phyloP scores from a whole-genome alignment of 2,113 vertebrate species.

The Platanista minor region DNA sequence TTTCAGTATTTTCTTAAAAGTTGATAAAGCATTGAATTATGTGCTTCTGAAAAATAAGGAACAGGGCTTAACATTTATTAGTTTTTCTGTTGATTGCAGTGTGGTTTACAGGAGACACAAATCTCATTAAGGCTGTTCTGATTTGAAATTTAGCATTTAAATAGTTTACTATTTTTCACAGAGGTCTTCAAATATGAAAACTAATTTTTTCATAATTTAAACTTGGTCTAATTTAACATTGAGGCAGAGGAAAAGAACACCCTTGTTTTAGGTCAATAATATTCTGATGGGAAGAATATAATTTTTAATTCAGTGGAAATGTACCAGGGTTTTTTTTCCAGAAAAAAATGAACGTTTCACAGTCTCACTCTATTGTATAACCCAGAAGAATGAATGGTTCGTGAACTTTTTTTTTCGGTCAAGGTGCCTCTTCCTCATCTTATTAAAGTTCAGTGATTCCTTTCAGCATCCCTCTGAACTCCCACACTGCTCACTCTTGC shows the following conservation, averaged over 20 bases:
- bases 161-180: background rate
- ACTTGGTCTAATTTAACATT: background rate
- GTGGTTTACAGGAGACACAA: background rate
- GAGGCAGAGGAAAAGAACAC: background rate
- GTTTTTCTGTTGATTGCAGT: background rate
- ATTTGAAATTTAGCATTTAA: background rate
- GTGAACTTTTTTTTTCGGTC: background rate
- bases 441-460: background rate
- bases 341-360: slow-evolving; percentile 8
- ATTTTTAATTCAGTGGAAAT: background rate
- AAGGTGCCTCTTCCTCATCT: background rate
- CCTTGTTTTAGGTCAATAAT: background rate
- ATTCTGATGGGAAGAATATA: background rate
- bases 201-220: background rate
- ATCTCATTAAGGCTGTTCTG: background rate
- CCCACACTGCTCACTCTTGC: background rate
- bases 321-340: background rate
- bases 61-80: background rate
- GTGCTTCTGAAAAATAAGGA: background rate
- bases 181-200: background rate
- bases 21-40: background rate
- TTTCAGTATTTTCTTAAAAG: background rate
- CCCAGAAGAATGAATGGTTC: background rate
- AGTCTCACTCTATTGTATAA: background rate
- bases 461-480: background rate